Base-by-base conservation (phyloP, 1,140 invertebrate genomes). In the Drosophila tani region DNA sequence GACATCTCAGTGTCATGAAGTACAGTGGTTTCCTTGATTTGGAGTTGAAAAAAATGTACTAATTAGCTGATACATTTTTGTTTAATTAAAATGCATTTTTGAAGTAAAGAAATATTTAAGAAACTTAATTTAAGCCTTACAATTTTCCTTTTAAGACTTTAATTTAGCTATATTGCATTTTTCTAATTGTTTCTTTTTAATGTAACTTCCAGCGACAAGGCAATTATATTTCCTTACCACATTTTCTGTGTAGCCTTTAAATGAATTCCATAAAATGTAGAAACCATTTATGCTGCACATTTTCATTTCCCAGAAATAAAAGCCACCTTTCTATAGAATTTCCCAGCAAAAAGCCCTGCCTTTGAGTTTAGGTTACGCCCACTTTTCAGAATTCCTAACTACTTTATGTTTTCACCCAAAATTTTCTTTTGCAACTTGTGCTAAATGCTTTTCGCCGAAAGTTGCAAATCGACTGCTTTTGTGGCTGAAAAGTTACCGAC, bases 1-100 rank as follows among this genome's bases (percentile, higher is more conserved):
- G 56, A 53, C 63, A 29, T 77, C 15, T 68, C 77, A 70, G 60
- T 86, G 62, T 76, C 66, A 80, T 60, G 65, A 67, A 51, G 35
- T 45, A 60, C 56, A 49, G 64, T 45, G 40, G 73, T 53, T 46
- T 11, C 14, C 5, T n/a, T 56, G 35, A 56, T 15, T n/a, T 40
- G 19, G 19, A 35, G 9, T 0, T 6, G 6, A n/a, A 21, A 24
- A 2, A 14, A 24, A 38, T 21, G n/a, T 5, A 12, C 1, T 46
- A 12, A 19, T 17, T 51, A 6, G n/a, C 3, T 11, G 9, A 24
- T 0, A 7, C 7, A 21, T 14, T 21, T 21, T 5, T 46, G 5
- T 8, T 27, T 24, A 46, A 11, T 14, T 14, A 0, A 21, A 14
- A 2, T 2, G 14, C 2, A 1, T 15, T 40, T 15, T 15, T 40